These are phyloP conservation scores for Aelia acuminata DNA, from an alignment of 2,888 invertebrate species.

Conservation along the genomic window DNA sequence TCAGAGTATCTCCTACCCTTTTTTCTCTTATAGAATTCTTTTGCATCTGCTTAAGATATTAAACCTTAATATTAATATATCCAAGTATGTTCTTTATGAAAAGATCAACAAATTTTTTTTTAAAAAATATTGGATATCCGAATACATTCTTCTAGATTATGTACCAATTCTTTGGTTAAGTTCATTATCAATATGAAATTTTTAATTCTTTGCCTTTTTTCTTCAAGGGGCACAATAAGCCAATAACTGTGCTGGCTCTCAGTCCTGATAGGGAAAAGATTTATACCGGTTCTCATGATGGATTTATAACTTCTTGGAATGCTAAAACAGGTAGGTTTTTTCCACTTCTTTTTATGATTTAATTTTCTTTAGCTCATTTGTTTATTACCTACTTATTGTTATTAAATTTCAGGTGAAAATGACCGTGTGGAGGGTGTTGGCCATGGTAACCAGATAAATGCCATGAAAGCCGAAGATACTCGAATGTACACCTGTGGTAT, in stretches of 20 bases:
- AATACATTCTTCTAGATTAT: too few species aligned
- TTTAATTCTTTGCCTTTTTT: not conserved
- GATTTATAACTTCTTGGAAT: constrained; percentile 88
- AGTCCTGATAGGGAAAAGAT: constrained; percentile 82
- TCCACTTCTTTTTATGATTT: too few species aligned
- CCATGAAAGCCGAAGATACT: constrained; percentile 81
- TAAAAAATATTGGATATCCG: too few species aligned
- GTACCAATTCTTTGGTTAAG: too few species aligned
- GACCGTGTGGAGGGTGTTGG: constrained; percentile 86
- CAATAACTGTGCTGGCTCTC: constrained; percentile 90
- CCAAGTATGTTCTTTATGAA: too few species aligned
- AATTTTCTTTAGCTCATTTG: too few species aligned
- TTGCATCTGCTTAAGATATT: too few species aligned
- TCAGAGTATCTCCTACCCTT: too few species aligned
- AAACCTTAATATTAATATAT: too few species aligned
- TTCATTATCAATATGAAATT: not conserved
- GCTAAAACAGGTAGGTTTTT: constrained; percentile 73
- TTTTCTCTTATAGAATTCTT: too few species aligned
- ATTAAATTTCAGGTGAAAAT: constrained; percentile 77
- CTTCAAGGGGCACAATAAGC: constrained; percentile 93
- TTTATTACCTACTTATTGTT: not conserved
- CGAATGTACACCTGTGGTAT: constrained; percentile 90
- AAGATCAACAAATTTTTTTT: too few species aligned
- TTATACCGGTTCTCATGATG: constrained; percentile 95
- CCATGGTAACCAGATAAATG: constrained; percentile 96